Conservation (phyloP, 2,113 vertebrate genomes). For the human region GRCh38 chr17:37189501-37190000, state of each 20-base stretch:
- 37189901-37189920: too few relatives aligned
- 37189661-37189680: not conserved
- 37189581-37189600: not conserved
- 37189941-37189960: too few relatives aligned
- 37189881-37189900: not conserved
- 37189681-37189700: not conserved
- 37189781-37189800: not conserved
- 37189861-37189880: constrained; percentile 15
- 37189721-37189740: constrained; percentile 27
- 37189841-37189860: not conserved
- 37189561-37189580: constrained; percentile 13
- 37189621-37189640: constrained; percentile 30
- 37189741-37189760: not conserved
- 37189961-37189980: too few relatives aligned
- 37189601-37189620: not conserved
- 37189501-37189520: constrained; percentile 35
- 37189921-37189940: too few relatives aligned
- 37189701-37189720: not conserved
- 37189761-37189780: not conserved
- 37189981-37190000: too few relatives aligned
- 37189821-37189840: constrained; percentile 18
- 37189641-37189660: constrained; percentile 20
- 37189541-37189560: not conserved
- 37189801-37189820: not conserved
- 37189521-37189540: constrained; percentile 26